Percentiles rank a stretch among this genome's conserved stretches.
phyloP scores from a whole-genome alignment of 2,797 vertebrate genomes.

The Molothrus ater region DNA sequence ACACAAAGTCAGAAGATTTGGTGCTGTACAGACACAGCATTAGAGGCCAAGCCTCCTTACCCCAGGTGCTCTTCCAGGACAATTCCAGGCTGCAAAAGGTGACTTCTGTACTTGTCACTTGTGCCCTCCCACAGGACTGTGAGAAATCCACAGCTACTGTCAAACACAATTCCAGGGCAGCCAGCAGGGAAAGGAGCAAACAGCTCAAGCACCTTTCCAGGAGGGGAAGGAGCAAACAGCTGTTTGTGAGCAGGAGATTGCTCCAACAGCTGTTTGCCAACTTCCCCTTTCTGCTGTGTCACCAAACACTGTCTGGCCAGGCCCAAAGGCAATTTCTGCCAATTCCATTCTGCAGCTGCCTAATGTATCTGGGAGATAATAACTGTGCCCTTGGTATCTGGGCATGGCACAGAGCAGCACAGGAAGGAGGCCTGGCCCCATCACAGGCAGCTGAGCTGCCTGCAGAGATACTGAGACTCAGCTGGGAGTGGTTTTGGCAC shows the following conservation, averaged over 20 bases:
- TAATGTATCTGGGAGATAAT: conserved; percentile 5
- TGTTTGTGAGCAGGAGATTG: not conserved
- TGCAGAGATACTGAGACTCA: not conserved
- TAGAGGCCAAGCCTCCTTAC: not conserved
- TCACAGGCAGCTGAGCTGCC: not conserved
- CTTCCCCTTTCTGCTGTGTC: conserved; percentile 1
- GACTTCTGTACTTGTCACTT: not conserved
- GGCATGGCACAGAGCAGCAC: not conserved
- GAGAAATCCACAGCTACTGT: not conserved
- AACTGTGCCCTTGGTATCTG: not conserved
- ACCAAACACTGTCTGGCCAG: not conserved
- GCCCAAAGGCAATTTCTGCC: not conserved
- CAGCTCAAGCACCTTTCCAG: not conserved
- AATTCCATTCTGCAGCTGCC: conserved; percentile 11
- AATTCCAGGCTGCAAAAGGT: not conserved
- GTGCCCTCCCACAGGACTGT: not conserved
- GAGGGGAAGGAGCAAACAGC: not conserved
- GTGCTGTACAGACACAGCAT: not conserved
- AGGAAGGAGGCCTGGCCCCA: not conserved
- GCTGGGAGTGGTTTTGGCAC: not conserved
- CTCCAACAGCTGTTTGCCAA: not conserved
- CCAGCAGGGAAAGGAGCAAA: not conserved
- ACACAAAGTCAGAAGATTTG: not conserved
- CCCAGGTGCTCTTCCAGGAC: not conserved
- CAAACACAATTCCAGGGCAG: not conserved